These are phyloP conservation scores for Streblospio benedicti DNA, from an alignment of 1,140 invertebrate species.

Conservation along the genomic window DNA sequence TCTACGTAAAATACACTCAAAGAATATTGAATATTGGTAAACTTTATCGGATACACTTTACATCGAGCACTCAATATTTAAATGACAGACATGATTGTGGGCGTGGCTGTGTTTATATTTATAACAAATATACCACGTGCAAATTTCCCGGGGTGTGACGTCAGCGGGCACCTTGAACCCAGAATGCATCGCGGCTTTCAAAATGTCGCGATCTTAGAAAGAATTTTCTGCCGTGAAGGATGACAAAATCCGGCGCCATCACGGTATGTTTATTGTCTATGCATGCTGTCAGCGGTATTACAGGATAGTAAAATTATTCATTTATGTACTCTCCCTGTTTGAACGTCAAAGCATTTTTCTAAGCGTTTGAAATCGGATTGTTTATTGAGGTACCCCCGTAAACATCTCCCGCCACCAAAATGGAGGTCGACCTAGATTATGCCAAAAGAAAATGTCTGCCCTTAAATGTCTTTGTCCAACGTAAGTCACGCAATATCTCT, in stretches of 20 bases:
- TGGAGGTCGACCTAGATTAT: constrained; percentile 13
- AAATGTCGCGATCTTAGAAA: constrained; percentile 13
- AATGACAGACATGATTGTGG: too few species aligned
- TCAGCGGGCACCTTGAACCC: constrained; percentile 15
- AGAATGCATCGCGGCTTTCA: constrained; percentile 11
- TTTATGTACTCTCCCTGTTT: not conserved
- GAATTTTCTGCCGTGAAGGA: constrained; percentile 7
- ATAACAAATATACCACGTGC: too few species aligned
- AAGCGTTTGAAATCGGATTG: not conserved
- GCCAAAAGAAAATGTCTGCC: not conserved
- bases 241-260: constrained; percentile 14
- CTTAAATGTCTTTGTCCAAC: constrained; percentile 19
- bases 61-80: too few species aligned
- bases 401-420: constrained; percentile 18
- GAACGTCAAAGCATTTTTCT: constrained; percentile 1
- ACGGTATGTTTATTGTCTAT: constrained; percentile 5
- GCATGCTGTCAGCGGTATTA: not conserved
- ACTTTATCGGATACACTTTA: too few species aligned
- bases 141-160: constrained; percentile 14
- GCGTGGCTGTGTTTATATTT: too few species aligned
- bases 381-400: not conserved
- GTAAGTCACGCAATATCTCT: constrained; percentile 25
- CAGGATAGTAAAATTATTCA: not conserved
- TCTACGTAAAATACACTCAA: too few species aligned
- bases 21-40: too few species aligned